Base-by-base conservation (phyloP, 2,113 vertebrate genomes). In the Ammodytes dubius region DNA sequence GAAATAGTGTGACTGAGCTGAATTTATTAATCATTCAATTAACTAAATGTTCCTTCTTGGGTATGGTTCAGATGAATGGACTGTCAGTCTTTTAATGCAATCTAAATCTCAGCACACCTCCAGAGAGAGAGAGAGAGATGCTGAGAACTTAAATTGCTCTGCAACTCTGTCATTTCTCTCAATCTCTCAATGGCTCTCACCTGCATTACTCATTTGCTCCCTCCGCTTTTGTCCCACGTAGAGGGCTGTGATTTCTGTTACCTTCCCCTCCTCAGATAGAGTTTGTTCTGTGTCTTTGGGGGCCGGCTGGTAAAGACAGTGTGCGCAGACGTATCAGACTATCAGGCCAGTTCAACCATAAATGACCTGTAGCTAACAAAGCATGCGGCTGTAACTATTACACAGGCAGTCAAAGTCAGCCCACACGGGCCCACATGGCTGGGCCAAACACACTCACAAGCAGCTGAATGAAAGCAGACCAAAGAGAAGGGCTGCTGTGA, bases 11-110 rank as follows among this genome's bases (percentile, higher is more conserved):
- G 97, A 96, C 96, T 95, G 96, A 97, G 96, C 97, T 97, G 97
- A 98, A 98, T 98, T 98, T 97, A 97, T 97, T 97, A 97, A 98
- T 97, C 96, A 97, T 99, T 98, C 97, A 98, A 99, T 98, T 98
- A 98, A 96, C 96, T 99, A 97, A 98, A 98, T 97, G 97, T 97
- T 97, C 97, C 95, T 95, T 96, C 96, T 97, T 90, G 97, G 27
- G 96, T 97, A 95, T 95, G 95, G 92, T 92, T 87, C 96, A 98
- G 97, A 98, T 97, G 97, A 97, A 99, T 98, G 96, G 96, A 97
- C 95, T 96, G 97, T 97, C 97, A 97, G 96, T 97, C 96, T 96
- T 27, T 95, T 98, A 98, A 98, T 97, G 97, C 96, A 98, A 96
- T 97, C 96, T 96, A 96, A 96, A 96, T 96, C 95, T 95, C 95